Conservation (phyloP, 2,888 invertebrate species). For the Cyclophora albipunctata region DNA sequence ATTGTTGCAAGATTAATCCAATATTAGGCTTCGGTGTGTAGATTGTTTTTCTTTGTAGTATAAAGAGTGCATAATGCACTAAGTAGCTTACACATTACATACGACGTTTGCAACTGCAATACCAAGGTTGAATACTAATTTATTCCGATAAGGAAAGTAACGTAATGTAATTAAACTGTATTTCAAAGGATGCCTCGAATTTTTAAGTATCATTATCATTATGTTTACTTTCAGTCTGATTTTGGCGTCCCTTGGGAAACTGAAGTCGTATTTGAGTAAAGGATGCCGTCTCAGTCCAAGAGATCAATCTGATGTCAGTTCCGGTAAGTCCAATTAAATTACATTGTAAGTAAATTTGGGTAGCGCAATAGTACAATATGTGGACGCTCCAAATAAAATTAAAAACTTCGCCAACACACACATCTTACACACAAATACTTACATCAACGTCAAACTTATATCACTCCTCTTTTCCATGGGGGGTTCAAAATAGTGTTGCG, state of each 20-base stretch:
- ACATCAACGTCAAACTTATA: background rate
- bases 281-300: slow-evolving; percentile 85
- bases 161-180: too few species aligned
- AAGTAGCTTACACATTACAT: too few species aligned
- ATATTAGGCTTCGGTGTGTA: background rate
- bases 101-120: too few species aligned
- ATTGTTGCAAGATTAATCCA: background rate
- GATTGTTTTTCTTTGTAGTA: too few species aligned
- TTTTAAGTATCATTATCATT: too few species aligned
- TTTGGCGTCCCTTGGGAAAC: slow-evolving; percentile 89
- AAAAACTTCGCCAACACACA: background rate
- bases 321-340: slow-evolving; percentile 47
- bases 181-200: too few species aligned
- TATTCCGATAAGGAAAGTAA: too few species aligned
- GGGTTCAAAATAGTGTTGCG: background rate
- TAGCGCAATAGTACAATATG: background rate
- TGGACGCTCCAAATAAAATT: background rate
- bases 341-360: background rate
- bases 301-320: slow-evolving; percentile 84
- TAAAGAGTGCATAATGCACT: too few species aligned
- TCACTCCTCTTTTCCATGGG: background rate
- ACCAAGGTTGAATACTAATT: too few species aligned
- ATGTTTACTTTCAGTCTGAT: slow-evolving; percentile 74
- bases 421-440: background rate
- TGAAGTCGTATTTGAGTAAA: slow-evolving; percentile 81